These are phyloP conservation scores for Miltochrista miniata DNA, from an alignment of 2,888 invertebrate genomes.

Conservation along the genomic window DNA sequence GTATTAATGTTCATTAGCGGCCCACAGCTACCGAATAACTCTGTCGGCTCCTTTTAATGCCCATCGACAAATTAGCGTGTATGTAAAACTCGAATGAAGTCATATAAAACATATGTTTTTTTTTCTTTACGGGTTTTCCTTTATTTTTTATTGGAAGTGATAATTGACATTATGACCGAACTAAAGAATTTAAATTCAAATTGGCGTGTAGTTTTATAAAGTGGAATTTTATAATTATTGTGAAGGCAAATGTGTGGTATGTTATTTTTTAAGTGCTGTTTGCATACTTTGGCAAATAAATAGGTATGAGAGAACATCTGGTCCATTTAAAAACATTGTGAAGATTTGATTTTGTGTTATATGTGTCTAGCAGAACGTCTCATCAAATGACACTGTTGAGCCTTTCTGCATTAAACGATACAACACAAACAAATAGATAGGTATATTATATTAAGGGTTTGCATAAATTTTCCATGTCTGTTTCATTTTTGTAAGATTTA, in stretches of 20 bases:
- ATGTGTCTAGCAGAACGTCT: too few relatives aligned
- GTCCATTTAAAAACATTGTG: too few relatives aligned
- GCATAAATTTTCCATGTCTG: too few relatives aligned
- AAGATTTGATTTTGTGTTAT: too few relatives aligned
- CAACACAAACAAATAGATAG: too few relatives aligned
- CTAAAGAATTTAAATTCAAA: conserved; percentile 66
- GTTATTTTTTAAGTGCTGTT: neutral
- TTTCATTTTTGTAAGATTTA: too few relatives aligned
- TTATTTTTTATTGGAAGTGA: conserved; percentile 73
- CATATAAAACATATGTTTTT: conserved; percentile 75
- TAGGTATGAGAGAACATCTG: too few relatives aligned
- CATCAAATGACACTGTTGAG: too few relatives aligned
- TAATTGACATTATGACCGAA: conserved; percentile 80
- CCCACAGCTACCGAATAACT: conserved; percentile 80
- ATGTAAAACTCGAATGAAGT: conserved; percentile 79
- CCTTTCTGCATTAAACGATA: too few relatives aligned
- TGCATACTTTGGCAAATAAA: too few relatives aligned
- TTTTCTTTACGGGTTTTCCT: conserved; percentile 61
- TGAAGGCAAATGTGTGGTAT: conserved; percentile 4
- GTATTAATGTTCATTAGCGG: conserved; percentile 79
- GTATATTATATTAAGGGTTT: too few relatives aligned
- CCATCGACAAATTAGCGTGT: conserved; percentile 81
- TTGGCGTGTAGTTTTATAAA: conserved; percentile 55
- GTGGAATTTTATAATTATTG: conserved; percentile 29
- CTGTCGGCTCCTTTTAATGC: conserved; percentile 75